Conservation (phyloP, 2,888 invertebrate genomes). For the Scaptomyza flava region DNA sequence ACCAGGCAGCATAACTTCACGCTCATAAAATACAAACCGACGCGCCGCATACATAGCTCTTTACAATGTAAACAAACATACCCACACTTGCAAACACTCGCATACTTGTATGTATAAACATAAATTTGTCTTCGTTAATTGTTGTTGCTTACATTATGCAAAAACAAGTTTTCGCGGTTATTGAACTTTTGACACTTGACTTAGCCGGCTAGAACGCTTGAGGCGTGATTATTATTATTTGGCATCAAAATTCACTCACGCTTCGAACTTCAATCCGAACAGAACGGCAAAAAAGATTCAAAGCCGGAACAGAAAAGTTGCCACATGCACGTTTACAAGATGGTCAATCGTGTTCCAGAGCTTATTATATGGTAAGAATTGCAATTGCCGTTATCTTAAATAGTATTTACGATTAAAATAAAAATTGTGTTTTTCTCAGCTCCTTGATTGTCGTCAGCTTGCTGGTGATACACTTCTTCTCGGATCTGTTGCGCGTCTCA, state of each 20-base stretch:
- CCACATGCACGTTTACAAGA: conserved; percentile 61
- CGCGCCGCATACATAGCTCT: conserved; percentile 3
- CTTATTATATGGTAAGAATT: conserved; percentile 80
- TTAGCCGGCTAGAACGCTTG: conserved; percentile 45
- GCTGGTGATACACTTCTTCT: conserved; percentile 82
- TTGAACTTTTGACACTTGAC: conserved; percentile 75
- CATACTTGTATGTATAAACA: conserved; percentile 18
- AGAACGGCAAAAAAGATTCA: conserved; percentile 1
- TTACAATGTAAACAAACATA: conserved; percentile 36
- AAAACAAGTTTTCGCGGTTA: conserved; percentile 70
- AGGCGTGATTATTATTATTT: conserved; percentile 25
- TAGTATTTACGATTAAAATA: not conserved
- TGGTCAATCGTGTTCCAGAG: conserved; percentile 84
- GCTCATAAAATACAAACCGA: conserved; percentile 3
- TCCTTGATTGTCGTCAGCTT: conserved; percentile 77
- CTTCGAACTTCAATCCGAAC: conserved; percentile 15
- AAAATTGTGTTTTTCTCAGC: conserved; percentile 49
- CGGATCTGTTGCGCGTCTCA: conserved; percentile 82
- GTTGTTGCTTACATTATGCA: conserved; percentile 54
- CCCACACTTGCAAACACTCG: not conserved
- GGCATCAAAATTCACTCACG: conserved; percentile 19
- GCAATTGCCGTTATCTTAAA: not conserved
- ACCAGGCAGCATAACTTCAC: not conserved
- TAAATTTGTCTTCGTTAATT: conserved; percentile 21
- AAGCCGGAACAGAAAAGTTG: conserved; percentile 8